Conservation (phyloP, 2,113 vertebrate species). For the Bos indicus region DNA sequence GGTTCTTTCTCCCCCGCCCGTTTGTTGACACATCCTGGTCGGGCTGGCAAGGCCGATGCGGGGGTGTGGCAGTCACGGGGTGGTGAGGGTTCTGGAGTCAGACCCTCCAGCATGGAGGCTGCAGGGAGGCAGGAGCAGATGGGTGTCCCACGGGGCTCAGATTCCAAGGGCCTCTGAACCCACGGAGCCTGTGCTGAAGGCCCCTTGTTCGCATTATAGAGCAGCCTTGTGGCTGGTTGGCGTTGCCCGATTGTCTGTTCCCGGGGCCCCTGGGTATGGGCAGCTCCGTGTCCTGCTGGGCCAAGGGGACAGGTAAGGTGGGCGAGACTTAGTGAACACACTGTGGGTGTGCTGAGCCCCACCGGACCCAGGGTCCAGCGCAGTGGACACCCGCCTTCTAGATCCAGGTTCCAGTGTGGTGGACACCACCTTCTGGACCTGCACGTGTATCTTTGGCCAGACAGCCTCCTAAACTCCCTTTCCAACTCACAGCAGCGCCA, state of each 20-base stretch:
- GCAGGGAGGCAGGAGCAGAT: neutral
- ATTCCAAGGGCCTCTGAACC: neutral
- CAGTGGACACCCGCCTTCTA: rapidly evolving
- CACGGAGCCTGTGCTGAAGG: neutral
- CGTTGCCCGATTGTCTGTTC: too few relatives aligned
- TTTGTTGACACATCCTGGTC: neutral
- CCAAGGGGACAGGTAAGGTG: neutral
- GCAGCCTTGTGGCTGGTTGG: neutral
- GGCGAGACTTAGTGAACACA: rapidly evolving
- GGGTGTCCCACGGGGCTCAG: neutral
- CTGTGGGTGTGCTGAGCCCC: neutral
- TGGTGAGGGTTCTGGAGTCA: neutral
- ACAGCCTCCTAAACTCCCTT: too few relatives aligned
- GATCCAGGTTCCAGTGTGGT: neutral
- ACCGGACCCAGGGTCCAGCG: rapidly evolving
- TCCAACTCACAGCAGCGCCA: neutral
- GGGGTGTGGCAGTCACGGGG: neutral
- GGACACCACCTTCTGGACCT: neutral
- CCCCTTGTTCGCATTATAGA: neutral
- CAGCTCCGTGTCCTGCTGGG: neutral
- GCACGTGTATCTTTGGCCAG: neutral
- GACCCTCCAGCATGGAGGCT: neutral
- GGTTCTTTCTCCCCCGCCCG: neutral
- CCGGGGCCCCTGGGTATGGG: neutral
- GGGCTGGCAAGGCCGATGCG: rapidly evolving